Conservation (phyloP, 2,888 invertebrate species). For the Limnephilus auricula region DNA sequence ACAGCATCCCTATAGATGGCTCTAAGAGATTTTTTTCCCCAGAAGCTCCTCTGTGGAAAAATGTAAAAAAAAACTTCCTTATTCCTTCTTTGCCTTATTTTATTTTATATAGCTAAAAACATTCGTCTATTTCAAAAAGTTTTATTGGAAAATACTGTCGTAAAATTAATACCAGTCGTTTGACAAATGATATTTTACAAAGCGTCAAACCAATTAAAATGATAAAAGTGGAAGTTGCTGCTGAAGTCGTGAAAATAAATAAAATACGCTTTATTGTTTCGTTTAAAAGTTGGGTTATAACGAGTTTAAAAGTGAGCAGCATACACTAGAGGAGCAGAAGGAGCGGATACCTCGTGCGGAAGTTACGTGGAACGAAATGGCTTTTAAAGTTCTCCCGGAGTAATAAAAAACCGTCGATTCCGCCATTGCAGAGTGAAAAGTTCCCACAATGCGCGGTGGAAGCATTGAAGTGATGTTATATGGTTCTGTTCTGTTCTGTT, state of each 20-base stretch:
- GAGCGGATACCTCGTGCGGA: slow-evolving; percentile 3
- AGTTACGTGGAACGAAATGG: slow-evolving; percentile 50
- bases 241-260: neutral
- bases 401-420: slow-evolving; percentile 34
- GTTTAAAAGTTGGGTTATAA: neutral
- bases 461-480: slow-evolving; percentile 50
- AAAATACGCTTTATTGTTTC: neutral
- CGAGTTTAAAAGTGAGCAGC: neutral
- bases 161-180: neutral
- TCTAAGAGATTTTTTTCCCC: too few relatives aligned
- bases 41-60: too few relatives aligned
- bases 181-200: neutral
- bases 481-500: slow-evolving; percentile 32
- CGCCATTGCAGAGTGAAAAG: slow-evolving; percentile 10
- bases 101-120: neutral
- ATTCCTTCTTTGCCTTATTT: too few relatives aligned
- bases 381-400: slow-evolving; percentile 32
- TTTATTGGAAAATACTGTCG: neutral
- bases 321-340: neutral
- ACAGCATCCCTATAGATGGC: too few relatives aligned
- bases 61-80: too few relatives aligned
- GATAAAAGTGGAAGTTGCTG: neutral
- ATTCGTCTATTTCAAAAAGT: neutral
- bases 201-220: neutral
- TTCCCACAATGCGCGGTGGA: slow-evolving; percentile 33